A percentile compares a stretch with the other conserved stretches of the same genome.
phyloP scores from a whole-genome alignment of 2,797 vertebrate species.

The Tolypeutes matacus region DNA sequence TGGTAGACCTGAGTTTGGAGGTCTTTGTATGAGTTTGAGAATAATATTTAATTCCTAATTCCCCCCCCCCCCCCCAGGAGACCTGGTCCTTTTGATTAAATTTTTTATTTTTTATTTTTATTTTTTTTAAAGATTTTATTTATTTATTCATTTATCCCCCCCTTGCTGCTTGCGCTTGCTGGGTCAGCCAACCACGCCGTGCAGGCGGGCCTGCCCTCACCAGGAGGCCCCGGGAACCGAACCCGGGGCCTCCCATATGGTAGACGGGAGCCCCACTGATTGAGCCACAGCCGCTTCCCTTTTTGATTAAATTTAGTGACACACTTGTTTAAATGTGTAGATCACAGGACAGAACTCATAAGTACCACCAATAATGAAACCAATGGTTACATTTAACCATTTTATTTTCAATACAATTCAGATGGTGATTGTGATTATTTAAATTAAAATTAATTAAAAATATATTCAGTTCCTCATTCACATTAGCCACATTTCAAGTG shows the following conservation, averaged over 20 bases:
- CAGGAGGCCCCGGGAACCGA: too few relatives aligned
- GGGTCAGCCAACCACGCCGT: too few relatives aligned
- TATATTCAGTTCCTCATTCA: background rate
- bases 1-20: background rate
- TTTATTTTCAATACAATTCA: background rate
- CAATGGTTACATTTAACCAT: background rate
- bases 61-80: too few relatives aligned
- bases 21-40: constrained; percentile 46
- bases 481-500: background rate
- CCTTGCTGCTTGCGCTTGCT: too few relatives aligned
- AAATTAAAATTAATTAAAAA: constrained; percentile 49
- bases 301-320: constrained; percentile 33
- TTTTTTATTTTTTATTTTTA: too few relatives aligned
- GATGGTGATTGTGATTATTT: constrained; percentile 33
- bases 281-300: too few relatives aligned
- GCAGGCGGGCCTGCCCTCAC: too few relatives aligned
- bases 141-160: too few relatives aligned
- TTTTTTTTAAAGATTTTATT: too few relatives aligned
- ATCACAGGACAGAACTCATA: background rate
- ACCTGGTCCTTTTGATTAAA: background rate
- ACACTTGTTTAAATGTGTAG: constrained; percentile 15
- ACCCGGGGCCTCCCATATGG: too few relatives aligned
- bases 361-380: background rate
- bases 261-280: too few relatives aligned
- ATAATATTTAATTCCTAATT: constrained; percentile 30